A percentile compares a stretch with the other conserved stretches of the same genome.
phyloP scores from a whole-genome alignment of 2,888 invertebrate species.

The Cheilosia urbana region DNA sequence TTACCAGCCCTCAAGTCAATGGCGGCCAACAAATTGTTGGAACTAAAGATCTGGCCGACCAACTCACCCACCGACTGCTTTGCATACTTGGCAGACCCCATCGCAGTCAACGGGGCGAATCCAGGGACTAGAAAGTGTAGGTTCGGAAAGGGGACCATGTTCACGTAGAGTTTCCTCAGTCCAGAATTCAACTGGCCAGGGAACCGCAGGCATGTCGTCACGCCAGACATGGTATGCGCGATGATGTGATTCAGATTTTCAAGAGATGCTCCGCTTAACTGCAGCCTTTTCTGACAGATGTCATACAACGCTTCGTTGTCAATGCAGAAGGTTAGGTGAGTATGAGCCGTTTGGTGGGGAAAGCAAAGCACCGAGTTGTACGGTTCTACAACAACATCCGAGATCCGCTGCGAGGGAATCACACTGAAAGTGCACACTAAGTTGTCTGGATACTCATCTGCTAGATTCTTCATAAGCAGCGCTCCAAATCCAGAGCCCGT shows the following conservation, averaged over 20 bases:
- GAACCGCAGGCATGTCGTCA: constrained; percentile 92
- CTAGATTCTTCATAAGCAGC: constrained; percentile 88
- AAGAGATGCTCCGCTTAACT: constrained; percentile 78
- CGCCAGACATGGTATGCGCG: constrained; percentile 85
- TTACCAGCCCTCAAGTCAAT: constrained; percentile 91
- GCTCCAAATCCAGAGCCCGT: constrained; percentile 92
- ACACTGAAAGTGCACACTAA: constrained; percentile 89
- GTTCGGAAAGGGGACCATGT: constrained; percentile 96
- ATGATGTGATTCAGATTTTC: constrained; percentile 81
- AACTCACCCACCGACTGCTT: constrained; percentile 90
- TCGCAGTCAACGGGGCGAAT: constrained; percentile 88
- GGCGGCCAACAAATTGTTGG: constrained; percentile 92
- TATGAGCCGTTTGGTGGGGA: constrained; percentile 79
- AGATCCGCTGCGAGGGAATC: constrained; percentile 83
- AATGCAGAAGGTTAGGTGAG: constrained; percentile 80
- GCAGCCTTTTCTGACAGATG: constrained; percentile 80
- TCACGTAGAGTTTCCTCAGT: constrained; percentile 92
- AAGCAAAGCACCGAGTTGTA: constrained; percentile 81
- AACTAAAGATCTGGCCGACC: constrained; percentile 89
- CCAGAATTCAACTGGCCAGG: constrained; percentile 96
- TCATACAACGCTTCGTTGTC: constrained; percentile 82
- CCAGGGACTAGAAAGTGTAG: constrained; percentile 94
- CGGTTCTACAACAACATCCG: constrained; percentile 81
- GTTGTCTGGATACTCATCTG: constrained; percentile 90
- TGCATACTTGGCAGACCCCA: constrained; percentile 87